Evolutionary conservation across 2,797 vertebrate species (phyloP), one percentile per base, ranked within the genome.

Genomic region (Falco naumanni): DNA sequence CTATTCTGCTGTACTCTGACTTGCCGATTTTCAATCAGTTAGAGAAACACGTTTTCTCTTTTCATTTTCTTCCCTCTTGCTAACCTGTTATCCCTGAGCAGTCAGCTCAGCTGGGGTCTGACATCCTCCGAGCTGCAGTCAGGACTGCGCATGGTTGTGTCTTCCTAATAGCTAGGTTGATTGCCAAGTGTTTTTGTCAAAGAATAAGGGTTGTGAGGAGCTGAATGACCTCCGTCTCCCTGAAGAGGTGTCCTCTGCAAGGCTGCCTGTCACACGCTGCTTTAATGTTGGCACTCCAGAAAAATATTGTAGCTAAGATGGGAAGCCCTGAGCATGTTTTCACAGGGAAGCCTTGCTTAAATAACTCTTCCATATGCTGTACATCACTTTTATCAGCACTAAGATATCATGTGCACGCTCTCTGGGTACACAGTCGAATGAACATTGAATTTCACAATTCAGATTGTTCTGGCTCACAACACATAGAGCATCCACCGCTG

Each of bases 311-410:
- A 48, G 69, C 89, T 95, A 81, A 84, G 71, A 79, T 64, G n/a
- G 68, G 64, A 90, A 94, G 24, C 48, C 43, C 39, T 95, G 90
- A 63, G 21, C 45, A 11, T 65, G 45, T 94, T 96, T 92, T 96
- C 96, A 79, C 95, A 81, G 83, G 89, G 84, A 95, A 70, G 33
- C 57, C 88, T 54, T 64, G 34, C 60, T 93, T 90, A 96, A 93
- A 71, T 76, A 92, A 79, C 82, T 93, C 84, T 60, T 34, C 83
- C 34, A 87, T 79, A 93, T 84, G 79, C 66, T 60, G n/a, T 54
- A 29, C 50, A 84, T 56, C 79, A 70, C 65, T 70, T 95, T 90
- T 90, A 87, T 87, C 96, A 64, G 85, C 64, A 54, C 59, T 89
- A 74, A 86, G 74, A 41, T 75, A 78, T 31, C 74, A n/a, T 88